Percentiles rank a stretch among this genome's conserved stretches.
phyloP scores from a whole-genome alignment of 2,888 invertebrate species.

The Aleiodes alternator region DNA sequence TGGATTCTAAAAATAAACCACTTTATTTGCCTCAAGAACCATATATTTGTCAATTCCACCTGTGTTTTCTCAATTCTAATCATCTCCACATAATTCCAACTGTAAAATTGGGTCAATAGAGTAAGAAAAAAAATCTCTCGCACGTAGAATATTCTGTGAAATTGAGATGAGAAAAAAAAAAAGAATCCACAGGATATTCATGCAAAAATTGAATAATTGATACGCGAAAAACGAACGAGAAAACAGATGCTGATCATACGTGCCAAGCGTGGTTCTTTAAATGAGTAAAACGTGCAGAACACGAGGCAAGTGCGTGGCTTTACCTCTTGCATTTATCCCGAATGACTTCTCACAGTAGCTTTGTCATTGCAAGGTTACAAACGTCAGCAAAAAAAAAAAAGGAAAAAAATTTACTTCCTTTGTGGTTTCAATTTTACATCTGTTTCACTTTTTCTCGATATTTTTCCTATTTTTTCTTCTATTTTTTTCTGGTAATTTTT shows the following conservation, averaged over 20 bases:
- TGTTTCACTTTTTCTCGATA: not conserved
- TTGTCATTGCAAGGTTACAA: conserved; percentile 8
- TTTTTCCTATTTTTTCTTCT: not conserved
- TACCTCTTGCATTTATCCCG: conserved; percentile 10
- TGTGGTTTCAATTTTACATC: not conserved
- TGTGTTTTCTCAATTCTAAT: too few relatives aligned
- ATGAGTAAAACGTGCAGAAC: conserved; percentile 33
- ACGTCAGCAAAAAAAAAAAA: not conserved
- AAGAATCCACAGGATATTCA: too few relatives aligned
- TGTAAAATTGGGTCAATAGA: too few relatives aligned
- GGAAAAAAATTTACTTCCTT: not conserved
- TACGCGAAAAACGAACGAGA: not conserved
- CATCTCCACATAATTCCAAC: too few relatives aligned
- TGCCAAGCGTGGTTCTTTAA: conserved; percentile 26
- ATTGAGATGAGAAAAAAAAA: too few relatives aligned
- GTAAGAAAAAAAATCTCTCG: too few relatives aligned
- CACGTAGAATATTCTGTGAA: too few relatives aligned
- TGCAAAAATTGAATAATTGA: conserved; percentile 13
- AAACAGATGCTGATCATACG: conserved; percentile 3
- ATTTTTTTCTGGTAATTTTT: not conserved
- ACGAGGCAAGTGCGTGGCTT: conserved; percentile 27
- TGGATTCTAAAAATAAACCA: too few relatives aligned
- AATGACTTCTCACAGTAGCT: not conserved
- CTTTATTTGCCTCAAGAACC: too few relatives aligned
- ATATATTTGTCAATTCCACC: too few relatives aligned